Percentiles rank a stretch among this genome's conserved stretches.
These are phyloP conservation scores for Melanargia galathea DNA, from an alignment of 2,888 invertebrate species.

Conservation along the genomic window DNA sequence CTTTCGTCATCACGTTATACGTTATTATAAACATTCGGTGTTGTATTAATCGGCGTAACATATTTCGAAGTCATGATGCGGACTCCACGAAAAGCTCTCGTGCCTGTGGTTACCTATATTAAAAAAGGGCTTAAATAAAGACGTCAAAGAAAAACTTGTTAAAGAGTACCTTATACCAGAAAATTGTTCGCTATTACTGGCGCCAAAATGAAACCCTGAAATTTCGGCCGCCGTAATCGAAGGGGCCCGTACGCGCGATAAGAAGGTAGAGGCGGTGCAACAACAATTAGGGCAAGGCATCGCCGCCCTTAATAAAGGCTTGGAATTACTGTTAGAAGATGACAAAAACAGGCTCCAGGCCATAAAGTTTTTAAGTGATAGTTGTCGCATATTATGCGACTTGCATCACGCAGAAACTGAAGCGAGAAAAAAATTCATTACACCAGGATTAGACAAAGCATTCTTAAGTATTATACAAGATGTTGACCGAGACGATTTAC, in stretches of 20 bases:
- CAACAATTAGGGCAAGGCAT: not conserved
- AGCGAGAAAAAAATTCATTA: not conserved
- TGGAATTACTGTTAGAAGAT: not conserved
- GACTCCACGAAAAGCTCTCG: not conserved
- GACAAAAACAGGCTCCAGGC: not conserved
- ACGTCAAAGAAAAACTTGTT: not conserved
- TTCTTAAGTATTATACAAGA: not conserved
- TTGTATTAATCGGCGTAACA: no score
- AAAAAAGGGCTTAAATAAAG: no score
- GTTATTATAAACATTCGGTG: no score
- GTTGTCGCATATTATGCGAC: not conserved
- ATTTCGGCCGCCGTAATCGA: not conserved
- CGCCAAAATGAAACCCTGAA: not conserved
- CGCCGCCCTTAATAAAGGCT: not conserved
- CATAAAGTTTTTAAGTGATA: not conserved
- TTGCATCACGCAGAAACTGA: not conserved
- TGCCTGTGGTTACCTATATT: not conserved
- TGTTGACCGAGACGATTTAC: not conserved
- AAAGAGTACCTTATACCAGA: not conserved
- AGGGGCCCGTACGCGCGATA: not conserved
- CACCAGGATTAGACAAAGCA: not conserved
- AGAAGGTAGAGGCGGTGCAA: not conserved
- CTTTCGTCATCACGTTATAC: no score
- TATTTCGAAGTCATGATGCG: no score
- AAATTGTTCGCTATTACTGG: not conserved